phyloP scores from a whole-genome alignment of 2,888 invertebrate species.

The Lobophora halterata region DNA sequence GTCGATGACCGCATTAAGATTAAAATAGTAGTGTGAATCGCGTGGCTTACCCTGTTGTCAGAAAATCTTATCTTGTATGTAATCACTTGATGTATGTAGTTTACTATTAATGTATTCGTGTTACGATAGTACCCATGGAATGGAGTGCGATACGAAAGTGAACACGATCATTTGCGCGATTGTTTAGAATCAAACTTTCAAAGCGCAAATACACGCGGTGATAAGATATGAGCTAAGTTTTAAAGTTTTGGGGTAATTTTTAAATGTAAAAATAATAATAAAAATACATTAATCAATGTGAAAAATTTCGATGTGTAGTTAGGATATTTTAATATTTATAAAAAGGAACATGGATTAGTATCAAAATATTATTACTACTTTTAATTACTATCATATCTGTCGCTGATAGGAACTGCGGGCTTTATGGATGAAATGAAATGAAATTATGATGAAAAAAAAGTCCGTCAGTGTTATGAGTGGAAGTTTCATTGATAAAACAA shows the following conservation, averaged over 20 bases:
- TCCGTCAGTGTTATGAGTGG: no score
- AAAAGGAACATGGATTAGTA: conserved; percentile 19
- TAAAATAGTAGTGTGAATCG: conserved; percentile 8
- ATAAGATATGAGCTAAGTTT: conserved; percentile 20
- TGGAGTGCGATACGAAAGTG: conserved; percentile 9
- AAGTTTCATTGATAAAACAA: no score
- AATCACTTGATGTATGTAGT: conserved; percentile 7
- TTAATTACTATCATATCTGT: no score
- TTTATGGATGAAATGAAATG: no score
- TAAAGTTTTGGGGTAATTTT: conserved; percentile 21
- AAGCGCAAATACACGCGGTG: conserved; percentile 21
- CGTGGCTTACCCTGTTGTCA: conserved; percentile 5
- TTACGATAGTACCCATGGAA: conserved; percentile 18
- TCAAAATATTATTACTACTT: conserved; percentile 1
- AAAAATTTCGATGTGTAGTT: conserved; percentile 7
- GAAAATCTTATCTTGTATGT: conserved; percentile 4
- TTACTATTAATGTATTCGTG: conserved; percentile 6
- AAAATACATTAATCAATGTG: conserved; percentile 4
- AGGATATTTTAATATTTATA: conserved; percentile 15
- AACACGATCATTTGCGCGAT: conserved; percentile 15
- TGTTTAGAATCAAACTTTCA: conserved; percentile 12
- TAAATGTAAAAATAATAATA: conserved; percentile 12
- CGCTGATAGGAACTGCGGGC: no score
- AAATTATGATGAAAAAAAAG: no score
- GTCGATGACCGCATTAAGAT: no score